Base-by-base conservation (phyloP, 1,140 invertebrate species). In the Bombus confusus region DNA sequence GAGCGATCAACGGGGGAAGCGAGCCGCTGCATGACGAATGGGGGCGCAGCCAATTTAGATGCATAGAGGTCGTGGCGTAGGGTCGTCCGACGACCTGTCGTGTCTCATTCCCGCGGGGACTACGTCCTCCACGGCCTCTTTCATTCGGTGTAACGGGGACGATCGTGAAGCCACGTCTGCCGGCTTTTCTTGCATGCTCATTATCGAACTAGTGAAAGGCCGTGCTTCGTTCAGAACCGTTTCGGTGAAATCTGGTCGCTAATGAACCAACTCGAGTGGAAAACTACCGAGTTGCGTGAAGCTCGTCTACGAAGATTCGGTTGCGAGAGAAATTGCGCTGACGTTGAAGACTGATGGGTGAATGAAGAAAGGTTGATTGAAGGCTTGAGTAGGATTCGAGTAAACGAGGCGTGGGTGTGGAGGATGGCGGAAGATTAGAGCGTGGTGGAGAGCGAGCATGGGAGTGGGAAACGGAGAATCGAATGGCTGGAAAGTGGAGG, bases 41-140 rank as follows among this genome's bases (percentile, higher is more conserved):
- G 75, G 86, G 83, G 84, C 84, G 86, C 87, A 83, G 76, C 87
- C 87, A 88, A 88, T 90, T 90, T 85, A 82, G 86, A 89, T 88
- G 79, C 83, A 90, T 90, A 83, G 88, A 90, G 88, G 88, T 88
- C 83, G 86, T 37, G 78, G 41, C 79, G 59, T 86, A 69, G 88
- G 86, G 88, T 85, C 83, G 86, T 80, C 78, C 83, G 66, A 84
- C 82, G 86, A 86, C 88, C 88, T 88, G 88, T 87, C 88, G 86
- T 87, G 88, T 89, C 86, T 83, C 88, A 69, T 87, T 88, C 76
- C 73, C 52, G n/a, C 81, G 52, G 52, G 37, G 79, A 71, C 73
- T 59, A 41, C 80, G 80, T 81, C 75, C 52, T 81, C 75, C 52
- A 78, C 75, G 74, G 57, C 9, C 83, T 80, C 66, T 41, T 71